phyloP scores from a whole-genome alignment of 1,140 invertebrate species.

The Teleopsis dalmanni region DNA sequence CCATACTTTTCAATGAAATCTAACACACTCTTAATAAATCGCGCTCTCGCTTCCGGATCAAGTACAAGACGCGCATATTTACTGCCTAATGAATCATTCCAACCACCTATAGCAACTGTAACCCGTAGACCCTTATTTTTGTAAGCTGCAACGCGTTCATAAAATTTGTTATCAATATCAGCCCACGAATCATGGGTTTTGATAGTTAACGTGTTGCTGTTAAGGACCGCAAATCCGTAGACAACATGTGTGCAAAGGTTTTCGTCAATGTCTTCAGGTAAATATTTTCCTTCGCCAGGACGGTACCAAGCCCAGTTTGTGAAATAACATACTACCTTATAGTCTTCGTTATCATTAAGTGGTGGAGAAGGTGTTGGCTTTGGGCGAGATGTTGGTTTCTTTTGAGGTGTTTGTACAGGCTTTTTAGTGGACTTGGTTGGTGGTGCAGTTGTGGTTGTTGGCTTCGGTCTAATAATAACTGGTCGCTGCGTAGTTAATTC shows the following conservation, averaged over 20 bases:
- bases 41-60: constrained; percentile 57
- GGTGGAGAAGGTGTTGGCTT: constrained; percentile 22
- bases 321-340: constrained; percentile 62
- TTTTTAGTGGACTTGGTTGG: constrained; percentile 22
- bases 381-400: constrained; percentile 30
- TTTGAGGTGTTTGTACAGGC: constrained; percentile 22
- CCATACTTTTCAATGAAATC: constrained; percentile 70
- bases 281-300: constrained; percentile 54
- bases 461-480: constrained; percentile 16
- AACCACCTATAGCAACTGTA: constrained; percentile 65
- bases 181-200: constrained; percentile 62
- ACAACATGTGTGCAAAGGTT: constrained; percentile 66
- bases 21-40: constrained; percentile 67
- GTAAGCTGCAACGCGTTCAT: constrained; percentile 68
- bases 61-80: constrained; percentile 79
- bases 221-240: constrained; percentile 63
- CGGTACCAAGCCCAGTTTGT: constrained; percentile 65
- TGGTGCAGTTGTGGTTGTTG: constrained; percentile 8
- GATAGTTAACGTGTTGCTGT: constrained; percentile 53
- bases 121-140: constrained; percentile 44
- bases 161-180: constrained; percentile 66
- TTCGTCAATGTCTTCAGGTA: constrained; percentile 59
- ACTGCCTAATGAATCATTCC: constrained; percentile 81
- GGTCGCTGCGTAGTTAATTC: constrained; percentile 22
- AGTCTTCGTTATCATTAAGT: constrained; percentile 33